These are phyloP conservation scores for Cantharis rustica DNA, from an alignment of 2,888 invertebrate species.

Conservation along the genomic window DNA sequence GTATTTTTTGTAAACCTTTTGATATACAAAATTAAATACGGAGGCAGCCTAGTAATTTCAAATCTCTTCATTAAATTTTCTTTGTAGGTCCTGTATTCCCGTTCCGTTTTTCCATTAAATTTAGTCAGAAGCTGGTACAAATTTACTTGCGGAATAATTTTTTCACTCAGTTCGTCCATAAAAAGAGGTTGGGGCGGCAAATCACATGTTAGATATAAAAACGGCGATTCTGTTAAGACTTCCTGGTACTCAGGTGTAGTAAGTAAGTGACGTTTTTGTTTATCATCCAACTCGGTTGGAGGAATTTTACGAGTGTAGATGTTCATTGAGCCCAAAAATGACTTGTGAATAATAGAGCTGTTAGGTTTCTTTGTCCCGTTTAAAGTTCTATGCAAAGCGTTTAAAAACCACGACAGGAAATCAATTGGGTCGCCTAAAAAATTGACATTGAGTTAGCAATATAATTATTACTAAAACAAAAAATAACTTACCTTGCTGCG, in stretches of 20 bases:
- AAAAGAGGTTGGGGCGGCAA: conserved; percentile 96
- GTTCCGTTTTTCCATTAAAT: conserved; percentile 94
- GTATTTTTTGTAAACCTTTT: conserved; percentile 99
- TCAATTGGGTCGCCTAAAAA: conserved; percentile 91
- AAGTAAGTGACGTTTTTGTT: conserved; percentile 78
- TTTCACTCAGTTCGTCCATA: conserved; percentile 96
- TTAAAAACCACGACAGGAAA: conserved; percentile 97
- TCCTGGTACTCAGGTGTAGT: conserved; percentile 87
- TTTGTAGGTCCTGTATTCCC: conserved; percentile 99
- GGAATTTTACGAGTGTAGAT: conserved; percentile 92
- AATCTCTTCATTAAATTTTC: conserved; percentile 98
- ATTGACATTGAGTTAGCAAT: too few relatives aligned
- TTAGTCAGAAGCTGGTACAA: conserved; percentile 91
- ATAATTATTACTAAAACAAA: too few relatives aligned
- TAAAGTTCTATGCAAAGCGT: conserved; percentile 91
- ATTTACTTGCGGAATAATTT: conserved; percentile 97
- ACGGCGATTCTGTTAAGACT: conserved; percentile 87
- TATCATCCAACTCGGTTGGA: conserved; percentile 89
- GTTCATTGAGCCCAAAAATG: conserved; percentile 90
- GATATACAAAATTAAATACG: conserved; percentile 93
- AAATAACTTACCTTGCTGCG: conserved; percentile 79
- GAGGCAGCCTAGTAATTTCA: conserved; percentile 91
- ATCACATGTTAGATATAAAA: conserved; percentile 96
- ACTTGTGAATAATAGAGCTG: conserved; percentile 93
- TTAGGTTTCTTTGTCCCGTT: conserved; percentile 88